Evolutionary conservation across 2,888 invertebrate genomes (phyloP).

Genomic region (Rhimphoctona megacephalus): DNA sequence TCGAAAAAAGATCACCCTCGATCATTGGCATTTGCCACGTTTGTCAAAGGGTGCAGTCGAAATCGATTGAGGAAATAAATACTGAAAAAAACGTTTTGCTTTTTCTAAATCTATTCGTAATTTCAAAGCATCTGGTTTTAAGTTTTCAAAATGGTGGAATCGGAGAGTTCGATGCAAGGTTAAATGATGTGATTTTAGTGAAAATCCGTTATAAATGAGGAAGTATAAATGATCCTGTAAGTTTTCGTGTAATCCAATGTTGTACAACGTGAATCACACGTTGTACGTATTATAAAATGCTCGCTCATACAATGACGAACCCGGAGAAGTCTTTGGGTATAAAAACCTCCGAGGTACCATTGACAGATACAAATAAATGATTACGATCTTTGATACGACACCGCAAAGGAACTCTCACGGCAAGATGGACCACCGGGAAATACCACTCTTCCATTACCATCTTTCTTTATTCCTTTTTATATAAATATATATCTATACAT

Average conservation of each 20-base stretch:
- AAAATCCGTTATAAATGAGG: not conserved
- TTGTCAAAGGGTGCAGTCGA: slow-evolving; percentile 9
- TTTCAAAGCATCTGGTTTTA: not conserved
- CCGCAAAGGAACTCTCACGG: slow-evolving; percentile 60
- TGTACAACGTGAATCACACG: not conserved
- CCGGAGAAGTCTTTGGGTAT: slow-evolving; percentile 5
- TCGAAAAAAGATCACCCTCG: slow-evolving; percentile 3
- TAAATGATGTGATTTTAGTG: not conserved
- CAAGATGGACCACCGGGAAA: slow-evolving; percentile 77
- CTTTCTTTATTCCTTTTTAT: not conserved
- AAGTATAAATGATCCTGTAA: not conserved
- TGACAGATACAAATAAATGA: slow-evolving; percentile 76
- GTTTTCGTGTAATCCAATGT: not conserved
- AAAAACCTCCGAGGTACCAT: slow-evolving; percentile 49
- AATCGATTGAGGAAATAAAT: slow-evolving; percentile 16
- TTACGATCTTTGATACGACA: slow-evolving; percentile 77
- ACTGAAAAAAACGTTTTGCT: not conserved
- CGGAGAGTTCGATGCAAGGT: not conserved
- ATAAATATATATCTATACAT: slow-evolving; percentile 13
- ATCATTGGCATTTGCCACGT: slow-evolving; percentile 44
- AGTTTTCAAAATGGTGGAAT: not conserved
- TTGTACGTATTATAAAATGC: slow-evolving; percentile 47
- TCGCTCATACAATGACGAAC: slow-evolving; percentile 59
- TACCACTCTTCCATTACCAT: slow-evolving; percentile 54
- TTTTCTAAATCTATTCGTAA: too few relatives aligned